Evolutionary conservation across 1,140 invertebrate species (phyloP).

Genomic region (Polypedilum pembai): DNA sequence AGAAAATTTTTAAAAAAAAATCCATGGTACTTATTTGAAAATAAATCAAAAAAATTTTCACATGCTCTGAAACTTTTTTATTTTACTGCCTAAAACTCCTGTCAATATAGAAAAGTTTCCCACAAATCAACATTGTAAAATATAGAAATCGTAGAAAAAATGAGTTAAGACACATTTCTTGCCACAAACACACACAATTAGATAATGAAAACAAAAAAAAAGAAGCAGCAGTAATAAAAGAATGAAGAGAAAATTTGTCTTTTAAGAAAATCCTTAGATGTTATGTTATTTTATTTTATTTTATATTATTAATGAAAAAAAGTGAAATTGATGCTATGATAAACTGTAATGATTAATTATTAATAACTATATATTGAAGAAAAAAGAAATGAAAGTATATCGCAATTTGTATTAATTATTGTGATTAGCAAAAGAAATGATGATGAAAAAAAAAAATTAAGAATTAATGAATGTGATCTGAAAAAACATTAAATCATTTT

Average conservation of each 20-base stretch:
- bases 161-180: too few relatives aligned
- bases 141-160: too few relatives aligned
- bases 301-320: background rate
- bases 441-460: background rate
- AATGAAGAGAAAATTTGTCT: background rate
- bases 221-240: background rate
- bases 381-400: background rate
- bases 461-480: constrained; percentile 15
- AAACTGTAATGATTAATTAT: background rate
- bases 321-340: constrained; percentile 3
- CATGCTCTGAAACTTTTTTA: too few relatives aligned
- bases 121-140: too few relatives aligned
- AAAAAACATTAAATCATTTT: constrained; percentile 24
- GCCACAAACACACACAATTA: too few relatives aligned
- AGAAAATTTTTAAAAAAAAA: too few relatives aligned
- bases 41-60: too few relatives aligned
- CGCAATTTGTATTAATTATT: constrained; percentile 28
- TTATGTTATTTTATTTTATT: background rate
- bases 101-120: too few relatives aligned
- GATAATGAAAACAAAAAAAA: background rate
- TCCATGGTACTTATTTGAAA: too few relatives aligned
- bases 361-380: too few relatives aligned
- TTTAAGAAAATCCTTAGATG: constrained; percentile 14
- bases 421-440: constrained; percentile 26
- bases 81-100: too few relatives aligned